Conservation (phyloP, 2,113 vertebrate genomes). For the Desmodus rotundus region DNA sequence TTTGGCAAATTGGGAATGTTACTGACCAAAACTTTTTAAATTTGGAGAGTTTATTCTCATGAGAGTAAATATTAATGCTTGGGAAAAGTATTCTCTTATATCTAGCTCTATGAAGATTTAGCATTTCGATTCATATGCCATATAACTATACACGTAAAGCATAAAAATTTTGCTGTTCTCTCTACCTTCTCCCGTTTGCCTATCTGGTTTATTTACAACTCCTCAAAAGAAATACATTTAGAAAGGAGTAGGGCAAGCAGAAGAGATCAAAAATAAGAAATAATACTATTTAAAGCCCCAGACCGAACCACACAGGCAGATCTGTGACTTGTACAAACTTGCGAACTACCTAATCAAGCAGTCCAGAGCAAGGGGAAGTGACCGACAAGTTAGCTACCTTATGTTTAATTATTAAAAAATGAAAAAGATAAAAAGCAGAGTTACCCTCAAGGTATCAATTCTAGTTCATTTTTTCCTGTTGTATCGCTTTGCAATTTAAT, state of each 20-base stretch:
- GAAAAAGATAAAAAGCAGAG: neutral
- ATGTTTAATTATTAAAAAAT: neutral
- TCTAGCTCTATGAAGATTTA: slow-evolving; percentile 19
- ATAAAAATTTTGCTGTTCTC: neutral
- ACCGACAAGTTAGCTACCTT: neutral
- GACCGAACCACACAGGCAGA: neutral
- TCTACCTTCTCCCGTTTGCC: neutral
- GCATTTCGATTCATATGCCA: neutral
- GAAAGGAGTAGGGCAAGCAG: neutral
- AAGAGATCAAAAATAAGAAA: neutral
- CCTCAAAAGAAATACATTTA: neutral
- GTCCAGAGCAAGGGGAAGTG: neutral
- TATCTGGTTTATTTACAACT: neutral
- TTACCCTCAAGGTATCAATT: neutral
- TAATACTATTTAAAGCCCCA: neutral
- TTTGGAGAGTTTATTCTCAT: neutral
- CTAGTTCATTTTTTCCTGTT: neutral
- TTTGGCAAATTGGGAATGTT: neutral
- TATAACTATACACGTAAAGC: neutral
- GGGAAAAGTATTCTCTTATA: neutral
- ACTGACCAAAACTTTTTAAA: neutral
- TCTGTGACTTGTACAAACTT: neutral
- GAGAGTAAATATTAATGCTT: neutral
- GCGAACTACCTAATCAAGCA: neutral
- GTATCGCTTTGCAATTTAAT: neutral